These are phyloP conservation scores for Metallyticus violacea DNA, from an alignment of 2,888 invertebrate species.

Conservation along the genomic window DNA sequence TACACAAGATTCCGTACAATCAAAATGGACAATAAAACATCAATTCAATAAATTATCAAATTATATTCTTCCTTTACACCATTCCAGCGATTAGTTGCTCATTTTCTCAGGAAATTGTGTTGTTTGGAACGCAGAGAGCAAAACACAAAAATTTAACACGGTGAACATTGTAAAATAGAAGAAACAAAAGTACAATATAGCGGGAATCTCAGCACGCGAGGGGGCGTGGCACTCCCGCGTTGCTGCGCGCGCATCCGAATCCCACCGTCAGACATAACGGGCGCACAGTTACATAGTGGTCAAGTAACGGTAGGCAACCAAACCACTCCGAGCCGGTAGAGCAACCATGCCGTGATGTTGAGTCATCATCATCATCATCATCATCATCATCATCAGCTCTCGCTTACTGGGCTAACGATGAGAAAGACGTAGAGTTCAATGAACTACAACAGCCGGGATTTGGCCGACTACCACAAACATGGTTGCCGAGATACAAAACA, in stretches of 20 bases:
- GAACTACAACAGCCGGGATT: background rate
- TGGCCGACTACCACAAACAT: background rate
- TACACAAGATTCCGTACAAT: too few species aligned
- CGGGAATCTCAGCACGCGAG: background rate
- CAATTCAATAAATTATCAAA: too few species aligned
- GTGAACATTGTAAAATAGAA: background rate
- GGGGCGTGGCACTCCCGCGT: background rate
- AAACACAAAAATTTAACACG: background rate
- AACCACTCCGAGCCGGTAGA: background rate
- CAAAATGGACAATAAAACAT: too few species aligned
- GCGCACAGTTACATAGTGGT: slow-evolving; percentile 1
- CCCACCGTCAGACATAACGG: background rate
- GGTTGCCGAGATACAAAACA: too few species aligned
- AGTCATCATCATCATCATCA: background rate
- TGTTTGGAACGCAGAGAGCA: background rate
- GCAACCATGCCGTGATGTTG: background rate
- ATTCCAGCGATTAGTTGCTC: too few species aligned
- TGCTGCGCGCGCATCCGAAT: background rate
- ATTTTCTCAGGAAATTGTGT: too few species aligned
- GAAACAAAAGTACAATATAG: background rate
- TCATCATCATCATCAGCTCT: background rate
- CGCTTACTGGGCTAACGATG: background rate
- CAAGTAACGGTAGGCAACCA: slow-evolving; percentile 1
- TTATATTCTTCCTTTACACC: too few species aligned
- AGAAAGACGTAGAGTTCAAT: background rate